phyloP scores from a whole-genome alignment of 2,797 vertebrate genomes.

The Galago senegalensis region DNA sequence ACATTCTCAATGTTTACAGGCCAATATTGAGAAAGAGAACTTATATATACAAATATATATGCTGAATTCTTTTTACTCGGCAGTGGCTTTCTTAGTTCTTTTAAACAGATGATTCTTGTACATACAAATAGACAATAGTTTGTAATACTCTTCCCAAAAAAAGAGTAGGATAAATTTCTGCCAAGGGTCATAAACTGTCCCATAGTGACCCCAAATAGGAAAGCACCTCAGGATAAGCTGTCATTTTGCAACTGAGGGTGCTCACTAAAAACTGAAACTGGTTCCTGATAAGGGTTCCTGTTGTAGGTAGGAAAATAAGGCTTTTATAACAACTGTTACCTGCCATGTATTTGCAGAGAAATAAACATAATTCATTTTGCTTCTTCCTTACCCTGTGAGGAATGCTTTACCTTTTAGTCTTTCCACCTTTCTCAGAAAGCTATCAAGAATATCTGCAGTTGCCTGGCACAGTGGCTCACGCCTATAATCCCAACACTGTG shows the following conservation, averaged over 20 bases:
- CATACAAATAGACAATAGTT: slow-evolving; percentile 4
- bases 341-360: slow-evolving; percentile 20
- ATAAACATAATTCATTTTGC: slow-evolving; percentile 17
- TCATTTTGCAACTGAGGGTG: neutral
- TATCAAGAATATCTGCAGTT: neutral
- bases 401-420: slow-evolving; percentile 60
- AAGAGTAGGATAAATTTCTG: neutral
- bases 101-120: slow-evolving; percentile 2
- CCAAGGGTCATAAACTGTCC: neutral
- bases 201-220: neutral
- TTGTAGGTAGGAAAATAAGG: neutral
- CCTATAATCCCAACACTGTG: too few species aligned
- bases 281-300: neutral
- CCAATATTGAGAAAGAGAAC: neutral
- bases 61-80: slow-evolving; percentile 46
- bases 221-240: neutral
- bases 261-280: neutral
- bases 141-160: neutral
- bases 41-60: neutral
- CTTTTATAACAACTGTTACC: neutral
- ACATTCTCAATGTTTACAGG: neutral
- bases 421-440: slow-evolving; percentile 7
- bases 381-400: slow-evolving; percentile 18
- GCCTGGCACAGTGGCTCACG: too few species aligned
- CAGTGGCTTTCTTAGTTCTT: neutral